These are phyloP conservation scores for Empis livida DNA, from an alignment of 2,888 invertebrate genomes.

Conservation along the genomic window DNA sequence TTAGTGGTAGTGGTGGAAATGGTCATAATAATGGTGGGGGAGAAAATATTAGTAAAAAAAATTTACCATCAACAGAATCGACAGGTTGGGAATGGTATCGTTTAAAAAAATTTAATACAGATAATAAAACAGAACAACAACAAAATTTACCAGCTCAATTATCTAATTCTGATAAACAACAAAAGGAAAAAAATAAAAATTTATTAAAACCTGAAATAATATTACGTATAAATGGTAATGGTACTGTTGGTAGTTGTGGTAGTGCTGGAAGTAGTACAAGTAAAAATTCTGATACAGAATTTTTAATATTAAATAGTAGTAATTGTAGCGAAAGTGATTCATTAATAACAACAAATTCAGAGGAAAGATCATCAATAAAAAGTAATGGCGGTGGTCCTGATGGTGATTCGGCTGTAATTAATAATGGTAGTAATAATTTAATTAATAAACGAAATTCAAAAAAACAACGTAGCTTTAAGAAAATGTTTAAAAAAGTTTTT, in stretches of 20 bases:
- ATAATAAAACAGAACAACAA: too few relatives aligned
- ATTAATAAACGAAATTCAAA: slow-evolving; percentile 30
- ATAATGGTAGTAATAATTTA: slow-evolving; percentile 22
- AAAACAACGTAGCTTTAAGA: slow-evolving; percentile 57
- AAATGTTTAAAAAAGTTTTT: slow-evolving; percentile 69
- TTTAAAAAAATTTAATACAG: slow-evolving; percentile 19
- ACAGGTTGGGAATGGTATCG: slow-evolving; percentile 37
- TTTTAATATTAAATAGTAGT: slow-evolving; percentile 20
- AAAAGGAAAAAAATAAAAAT: not conserved
- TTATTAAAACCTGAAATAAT: not conserved
- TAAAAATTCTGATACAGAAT: not conserved
- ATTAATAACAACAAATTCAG: slow-evolving; percentile 20
- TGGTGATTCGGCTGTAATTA: slow-evolving; percentile 8
- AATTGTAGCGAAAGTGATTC: slow-evolving; percentile 27
- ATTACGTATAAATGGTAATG: not conserved
- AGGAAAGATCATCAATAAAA: not conserved
- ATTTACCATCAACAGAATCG: slow-evolving; percentile 28
- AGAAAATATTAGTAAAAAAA: slow-evolving; percentile 13
- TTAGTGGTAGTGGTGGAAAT: slow-evolving; percentile 11
- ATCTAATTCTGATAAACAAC: slow-evolving; percentile 1
- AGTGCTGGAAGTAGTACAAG: not conserved
- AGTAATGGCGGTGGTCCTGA: not conserved
- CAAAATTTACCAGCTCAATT: slow-evolving; percentile 6
- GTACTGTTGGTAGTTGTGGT: not conserved
- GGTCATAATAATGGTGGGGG: too few relatives aligned